Evolutionary conservation across 1,140 invertebrate species (phyloP).

Genomic region (Platorchestia sp.): DNA sequence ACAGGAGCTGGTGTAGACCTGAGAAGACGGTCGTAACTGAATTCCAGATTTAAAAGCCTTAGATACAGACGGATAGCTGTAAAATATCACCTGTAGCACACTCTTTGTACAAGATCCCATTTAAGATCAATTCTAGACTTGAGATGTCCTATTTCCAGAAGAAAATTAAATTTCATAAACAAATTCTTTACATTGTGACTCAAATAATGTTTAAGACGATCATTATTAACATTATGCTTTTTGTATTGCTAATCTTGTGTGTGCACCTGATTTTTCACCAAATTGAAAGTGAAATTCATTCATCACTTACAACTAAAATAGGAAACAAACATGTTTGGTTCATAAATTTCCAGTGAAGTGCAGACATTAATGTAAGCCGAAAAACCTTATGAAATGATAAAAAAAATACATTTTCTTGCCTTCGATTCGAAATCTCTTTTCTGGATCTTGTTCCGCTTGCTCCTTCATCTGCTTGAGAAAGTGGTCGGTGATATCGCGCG

Average conservation of each 20-base stretch:
- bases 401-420: background rate
- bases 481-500: slow-evolving; percentile 48
- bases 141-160: background rate
- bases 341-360: background rate
- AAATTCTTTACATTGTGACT: background rate
- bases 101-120: background rate
- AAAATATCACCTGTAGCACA: background rate
- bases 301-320: background rate
- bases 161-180: background rate
- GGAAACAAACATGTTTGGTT: background rate
- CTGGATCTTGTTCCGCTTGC: slow-evolving; percentile 12
- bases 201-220: background rate
- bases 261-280: background rate
- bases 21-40: background rate
- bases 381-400: background rate
- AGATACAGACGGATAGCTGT: background rate
- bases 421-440: background rate
- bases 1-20: slow-evolving; percentile 55
- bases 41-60: background rate
- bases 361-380: background rate
- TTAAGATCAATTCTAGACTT: background rate
- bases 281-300: background rate
- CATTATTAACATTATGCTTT: background rate
- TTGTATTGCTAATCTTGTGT: background rate
- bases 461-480: slow-evolving; percentile 43